Evolutionary conservation across 53 echinoderm and acorn worm species (phyloP).

Genomic region (Temnopleurus reevesii): DNA sequence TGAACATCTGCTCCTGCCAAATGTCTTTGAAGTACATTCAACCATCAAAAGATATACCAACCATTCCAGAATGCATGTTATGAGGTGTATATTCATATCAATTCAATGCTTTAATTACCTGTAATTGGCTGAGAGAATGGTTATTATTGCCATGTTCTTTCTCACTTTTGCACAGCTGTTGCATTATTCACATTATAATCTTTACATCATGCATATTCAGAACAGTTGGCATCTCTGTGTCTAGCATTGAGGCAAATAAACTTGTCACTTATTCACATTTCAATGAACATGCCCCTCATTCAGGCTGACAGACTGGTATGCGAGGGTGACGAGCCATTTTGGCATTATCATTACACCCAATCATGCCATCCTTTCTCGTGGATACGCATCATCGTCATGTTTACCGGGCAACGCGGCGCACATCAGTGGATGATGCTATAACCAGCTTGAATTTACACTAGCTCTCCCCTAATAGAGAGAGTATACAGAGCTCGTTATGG

Average conservation of each 20-base stretch:
- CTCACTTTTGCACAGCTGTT: no score
- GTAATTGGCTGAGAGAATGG: no score
- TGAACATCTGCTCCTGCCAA: background rate
- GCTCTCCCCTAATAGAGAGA: background rate
- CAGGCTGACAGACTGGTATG: constrained; percentile 28
- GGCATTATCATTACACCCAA: constrained; percentile 20
- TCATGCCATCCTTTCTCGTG: constrained; percentile 17
- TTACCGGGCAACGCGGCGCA: background rate
- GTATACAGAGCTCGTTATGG: background rate
- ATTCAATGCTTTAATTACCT: no score
- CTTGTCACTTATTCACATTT: background rate
- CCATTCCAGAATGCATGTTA: no score
- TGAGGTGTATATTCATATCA: no score
- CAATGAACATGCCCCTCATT: background rate
- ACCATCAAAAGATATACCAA: no score
- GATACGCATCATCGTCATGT: background rate
- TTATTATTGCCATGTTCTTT: no score
- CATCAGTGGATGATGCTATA: background rate
- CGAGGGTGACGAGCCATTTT: background rate
- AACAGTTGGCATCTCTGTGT: no score
- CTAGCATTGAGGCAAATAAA: background rate
- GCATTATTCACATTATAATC: no score
- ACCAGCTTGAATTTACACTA: background rate
- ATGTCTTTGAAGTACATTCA: constrained; percentile 16
- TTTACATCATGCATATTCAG: no score